phyloP scores from a whole-genome alignment of 2,888 invertebrate species.

The Sthenelais limicola region DNA sequence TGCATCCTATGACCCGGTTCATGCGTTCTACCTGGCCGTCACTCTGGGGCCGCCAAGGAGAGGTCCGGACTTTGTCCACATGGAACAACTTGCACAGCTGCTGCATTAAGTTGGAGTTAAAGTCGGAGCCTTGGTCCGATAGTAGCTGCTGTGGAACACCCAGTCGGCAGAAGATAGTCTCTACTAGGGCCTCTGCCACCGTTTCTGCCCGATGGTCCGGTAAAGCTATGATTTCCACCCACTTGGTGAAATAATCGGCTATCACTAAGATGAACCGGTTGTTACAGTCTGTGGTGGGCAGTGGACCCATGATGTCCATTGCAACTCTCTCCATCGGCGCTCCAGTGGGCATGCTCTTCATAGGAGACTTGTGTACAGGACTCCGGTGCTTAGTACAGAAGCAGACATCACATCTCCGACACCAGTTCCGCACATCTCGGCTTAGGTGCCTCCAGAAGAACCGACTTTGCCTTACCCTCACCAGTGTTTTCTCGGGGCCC shows the following conservation, averaged over 20 bases:
- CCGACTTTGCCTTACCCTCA: not conserved
- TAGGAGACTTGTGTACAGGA: not conserved
- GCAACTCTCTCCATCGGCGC: not conserved
- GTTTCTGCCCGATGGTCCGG: constrained; percentile 24
- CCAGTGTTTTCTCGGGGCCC: not conserved
- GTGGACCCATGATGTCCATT: constrained; percentile 9
- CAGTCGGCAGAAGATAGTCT: not conserved
- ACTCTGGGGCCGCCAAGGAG: not conserved
- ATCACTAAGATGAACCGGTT: constrained; percentile 17
- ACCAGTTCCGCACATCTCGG: not conserved
- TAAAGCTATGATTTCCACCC: constrained; percentile 8
- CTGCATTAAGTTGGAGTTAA: not conserved
- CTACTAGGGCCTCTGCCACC: constrained; percentile 3
- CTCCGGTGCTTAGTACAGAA: not conserved
- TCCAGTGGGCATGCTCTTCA: constrained; percentile 2
- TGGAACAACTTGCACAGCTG: not conserved
- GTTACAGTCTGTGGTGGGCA: too few relatives aligned
- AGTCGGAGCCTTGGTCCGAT: constrained; percentile 25
- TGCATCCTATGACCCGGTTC: too few relatives aligned
- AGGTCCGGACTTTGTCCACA: not conserved
- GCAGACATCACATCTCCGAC: not conserved
- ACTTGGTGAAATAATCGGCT: constrained; percentile 11
- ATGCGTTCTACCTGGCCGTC: too few relatives aligned
- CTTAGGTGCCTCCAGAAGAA: not conserved
- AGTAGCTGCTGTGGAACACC: constrained; percentile 10